Percentiles rank a stretch among this genome's conserved stretches.
phyloP scores from a whole-genome alignment of 2,113 vertebrate species.

The Indicator maculatus region DNA sequence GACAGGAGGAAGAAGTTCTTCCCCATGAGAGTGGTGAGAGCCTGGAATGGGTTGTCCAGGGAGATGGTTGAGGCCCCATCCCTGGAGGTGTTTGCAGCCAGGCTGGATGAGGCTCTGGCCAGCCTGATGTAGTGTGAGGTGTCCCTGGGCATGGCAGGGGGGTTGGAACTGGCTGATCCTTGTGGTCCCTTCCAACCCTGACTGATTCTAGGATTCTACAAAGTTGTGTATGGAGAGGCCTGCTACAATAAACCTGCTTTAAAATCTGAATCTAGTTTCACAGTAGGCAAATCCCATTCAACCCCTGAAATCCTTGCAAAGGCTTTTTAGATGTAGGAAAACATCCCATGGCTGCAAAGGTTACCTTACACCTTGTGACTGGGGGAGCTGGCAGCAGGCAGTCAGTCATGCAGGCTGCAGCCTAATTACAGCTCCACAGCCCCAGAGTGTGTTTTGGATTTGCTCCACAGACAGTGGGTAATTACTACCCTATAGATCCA shows the following conservation, averaged over 20 bases:
- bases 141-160: too few species aligned
- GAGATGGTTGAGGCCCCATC: too few species aligned
- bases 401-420: not conserved
- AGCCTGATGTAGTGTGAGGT: too few species aligned
- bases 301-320: not conserved
- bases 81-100: too few species aligned
- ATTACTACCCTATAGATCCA: not conserved
- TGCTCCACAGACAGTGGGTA: not conserved
- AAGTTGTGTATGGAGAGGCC: not conserved
- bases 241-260: not conserved
- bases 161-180: too few species aligned
- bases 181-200: too few species aligned
- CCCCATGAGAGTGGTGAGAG: too few species aligned
- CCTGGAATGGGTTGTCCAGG: too few species aligned
- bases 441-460: not conserved
- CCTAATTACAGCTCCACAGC: conserved; percentile 13
- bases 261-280: not conserved
- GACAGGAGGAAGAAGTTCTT: too few species aligned
- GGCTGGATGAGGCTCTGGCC: too few species aligned
- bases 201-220: too few species aligned
- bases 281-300: not conserved
- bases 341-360: not conserved
- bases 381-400: not conserved
- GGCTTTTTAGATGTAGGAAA: not conserved
- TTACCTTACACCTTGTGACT: conserved; percentile 51